These are phyloP conservation scores for Chelmon rostratus DNA, from an alignment of 2,797 vertebrate genomes.

Conservation along the genomic window DNA sequence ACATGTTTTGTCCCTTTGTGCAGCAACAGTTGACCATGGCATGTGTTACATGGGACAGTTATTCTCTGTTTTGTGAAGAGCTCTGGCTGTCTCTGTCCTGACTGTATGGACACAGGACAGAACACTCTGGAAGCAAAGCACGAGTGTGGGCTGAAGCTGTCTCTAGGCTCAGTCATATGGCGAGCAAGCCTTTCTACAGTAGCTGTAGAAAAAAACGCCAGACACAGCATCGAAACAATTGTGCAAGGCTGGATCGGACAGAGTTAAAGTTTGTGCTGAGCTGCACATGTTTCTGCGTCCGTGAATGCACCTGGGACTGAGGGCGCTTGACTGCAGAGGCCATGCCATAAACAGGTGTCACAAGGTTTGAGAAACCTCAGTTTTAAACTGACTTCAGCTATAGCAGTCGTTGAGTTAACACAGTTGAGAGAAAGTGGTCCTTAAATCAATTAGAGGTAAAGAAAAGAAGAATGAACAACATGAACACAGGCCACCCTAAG, in stretches of 20 bases:
- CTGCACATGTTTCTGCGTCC: constrained; percentile 30
- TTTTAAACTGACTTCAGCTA: constrained; percentile 11
- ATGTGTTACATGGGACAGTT: constrained; percentile 63
- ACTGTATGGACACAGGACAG: constrained; percentile 52
- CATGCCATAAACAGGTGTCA: constrained; percentile 70
- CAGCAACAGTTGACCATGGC: constrained; percentile 64
- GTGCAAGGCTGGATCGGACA: constrained; percentile 30
- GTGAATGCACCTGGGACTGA: constrained; percentile 39
- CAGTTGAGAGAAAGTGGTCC: background rate
- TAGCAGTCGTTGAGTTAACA: background rate
- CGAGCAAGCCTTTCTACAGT: constrained; percentile 51
- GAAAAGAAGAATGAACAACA: constrained; percentile 2
- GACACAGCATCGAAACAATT: constrained; percentile 53
- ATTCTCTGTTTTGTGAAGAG: constrained; percentile 65
- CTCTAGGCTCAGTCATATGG: constrained; percentile 56
- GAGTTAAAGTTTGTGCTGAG: constrained; percentile 54
- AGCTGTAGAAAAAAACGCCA: constrained; percentile 50
- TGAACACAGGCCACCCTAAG: constrained; percentile 10
- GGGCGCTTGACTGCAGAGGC: constrained; percentile 48
- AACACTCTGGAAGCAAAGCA: constrained; percentile 60
- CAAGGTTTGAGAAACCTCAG: constrained; percentile 19
- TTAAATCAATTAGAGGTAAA: background rate
- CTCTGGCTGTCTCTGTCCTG: constrained; percentile 58
- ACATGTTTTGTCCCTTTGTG: constrained; percentile 80
- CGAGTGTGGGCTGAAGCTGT: constrained; percentile 54